phyloP scores from a whole-genome alignment of 2,888 invertebrate species.

The Ornithoptera alexandrae region DNA sequence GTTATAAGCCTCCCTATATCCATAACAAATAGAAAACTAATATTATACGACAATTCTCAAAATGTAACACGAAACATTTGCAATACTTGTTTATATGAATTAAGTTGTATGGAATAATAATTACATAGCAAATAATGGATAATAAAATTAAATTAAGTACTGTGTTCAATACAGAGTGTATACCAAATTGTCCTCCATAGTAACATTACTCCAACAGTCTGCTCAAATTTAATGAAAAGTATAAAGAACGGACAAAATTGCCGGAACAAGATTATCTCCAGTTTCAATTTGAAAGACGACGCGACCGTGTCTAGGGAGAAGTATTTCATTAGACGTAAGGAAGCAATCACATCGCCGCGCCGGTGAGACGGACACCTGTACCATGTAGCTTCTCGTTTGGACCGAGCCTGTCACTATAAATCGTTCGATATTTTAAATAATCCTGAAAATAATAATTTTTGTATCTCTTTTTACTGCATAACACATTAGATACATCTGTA shows the following conservation, averaged over 20 bases:
- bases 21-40: constrained; percentile 67
- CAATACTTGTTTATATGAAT: constrained; percentile 31
- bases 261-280: constrained; percentile 66
- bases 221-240: constrained; percentile 71
- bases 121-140: not conserved
- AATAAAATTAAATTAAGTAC: constrained; percentile 3
- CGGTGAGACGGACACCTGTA: constrained; percentile 51
- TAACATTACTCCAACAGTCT: constrained; percentile 46
- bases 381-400: constrained; percentile 32
- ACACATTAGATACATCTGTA: not conserved
- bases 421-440: constrained; percentile 5
- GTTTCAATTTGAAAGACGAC: constrained; percentile 69
- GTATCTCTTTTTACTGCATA: not conserved
- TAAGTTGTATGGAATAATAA: constrained; percentile 33
- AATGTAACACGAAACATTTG: constrained; percentile 38
- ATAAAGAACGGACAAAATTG: constrained; percentile 61
- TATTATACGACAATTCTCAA: constrained; percentile 54
- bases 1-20: constrained; percentile 75
- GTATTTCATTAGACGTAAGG: constrained; percentile 64
- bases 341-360: constrained; percentile 44
- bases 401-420: constrained; percentile 29
- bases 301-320: constrained; percentile 60
- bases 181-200: constrained; percentile 55
- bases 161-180: constrained; percentile 30
- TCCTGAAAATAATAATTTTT: not conserved